phyloP scores from a whole-genome alignment of 2,113 vertebrate genomes.

The Heterotis niloticus region DNA sequence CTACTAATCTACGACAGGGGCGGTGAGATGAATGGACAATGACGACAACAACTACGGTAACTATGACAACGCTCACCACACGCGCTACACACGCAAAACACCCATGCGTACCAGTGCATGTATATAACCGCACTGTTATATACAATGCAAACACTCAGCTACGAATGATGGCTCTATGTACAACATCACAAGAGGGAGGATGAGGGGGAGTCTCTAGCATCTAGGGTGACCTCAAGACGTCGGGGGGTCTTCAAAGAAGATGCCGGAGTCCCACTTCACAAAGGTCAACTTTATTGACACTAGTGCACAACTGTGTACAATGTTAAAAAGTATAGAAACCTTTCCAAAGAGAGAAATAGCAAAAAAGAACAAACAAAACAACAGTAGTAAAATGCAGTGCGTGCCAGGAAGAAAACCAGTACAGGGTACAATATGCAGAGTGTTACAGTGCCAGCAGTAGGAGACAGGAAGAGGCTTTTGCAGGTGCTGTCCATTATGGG shows the following conservation, averaged over 20 bases:
- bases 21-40: not conserved
- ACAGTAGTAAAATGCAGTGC: slow-evolving; percentile 46
- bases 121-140: not conserved
- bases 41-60: not conserved
- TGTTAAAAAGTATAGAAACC: slow-evolving; percentile 58
- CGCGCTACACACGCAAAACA: slow-evolving; percentile 10
- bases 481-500: not conserved
- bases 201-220: slow-evolving; percentile 6
- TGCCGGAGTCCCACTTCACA: slow-evolving; percentile 72
- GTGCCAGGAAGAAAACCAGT: slow-evolving; percentile 46
- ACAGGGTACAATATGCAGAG: slow-evolving; percentile 53
- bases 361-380: slow-evolving; percentile 20
- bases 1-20: slow-evolving; percentile 15
- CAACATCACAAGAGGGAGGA: slow-evolving; percentile 14
- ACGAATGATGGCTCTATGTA: slow-evolving; percentile 5
- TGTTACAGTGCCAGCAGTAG: slow-evolving; percentile 43
- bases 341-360: slow-evolving; percentile 27
- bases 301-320: slow-evolving; percentile 80
- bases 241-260: slow-evolving; percentile 61
- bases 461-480: not conserved
- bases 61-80: not conserved
- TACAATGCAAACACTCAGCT: not conserved
- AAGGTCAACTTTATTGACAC: slow-evolving; percentile 86
- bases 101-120: not conserved
- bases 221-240: slow-evolving; percentile 27